Percentiles rank a stretch among this genome's conserved stretches.
phyloP scores from a whole-genome alignment of 1,140 invertebrate species.

The Babylonia areolata region DNA sequence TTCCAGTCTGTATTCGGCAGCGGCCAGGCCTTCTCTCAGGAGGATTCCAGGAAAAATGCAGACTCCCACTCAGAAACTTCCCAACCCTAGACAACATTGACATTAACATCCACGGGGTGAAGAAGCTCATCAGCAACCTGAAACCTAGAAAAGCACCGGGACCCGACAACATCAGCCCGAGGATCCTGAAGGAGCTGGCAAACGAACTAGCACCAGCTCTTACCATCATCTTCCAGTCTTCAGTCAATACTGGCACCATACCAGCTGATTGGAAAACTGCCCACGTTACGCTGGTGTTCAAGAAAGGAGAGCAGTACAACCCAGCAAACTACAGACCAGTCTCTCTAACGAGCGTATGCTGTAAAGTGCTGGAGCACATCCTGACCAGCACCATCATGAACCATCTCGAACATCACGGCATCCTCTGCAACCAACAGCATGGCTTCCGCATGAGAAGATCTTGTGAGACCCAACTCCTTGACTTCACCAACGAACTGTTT shows the following conservation, averaged over 20 bases:
- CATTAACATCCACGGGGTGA: not conserved
- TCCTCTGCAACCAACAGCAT: no score
- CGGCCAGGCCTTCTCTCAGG: not conserved
- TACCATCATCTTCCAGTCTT: constrained; percentile 23
- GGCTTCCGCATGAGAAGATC: not conserved
- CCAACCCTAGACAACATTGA: not conserved
- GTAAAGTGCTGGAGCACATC: constrained; percentile 44
- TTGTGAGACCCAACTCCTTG: no score
- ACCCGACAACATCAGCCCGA: not conserved
- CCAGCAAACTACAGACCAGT: constrained; percentile 48
- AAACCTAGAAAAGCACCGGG: constrained; percentile 2
- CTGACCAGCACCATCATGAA: constrained; percentile 36
- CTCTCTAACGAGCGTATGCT: constrained; percentile 36
- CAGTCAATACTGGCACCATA: not conserved
- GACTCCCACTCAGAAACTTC: not conserved
- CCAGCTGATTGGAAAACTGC: constrained; percentile 16
- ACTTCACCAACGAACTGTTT: not conserved
- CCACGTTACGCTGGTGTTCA: constrained; percentile 21
- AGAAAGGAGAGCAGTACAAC: constrained; percentile 35
- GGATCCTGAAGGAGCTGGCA: constrained; percentile 29
- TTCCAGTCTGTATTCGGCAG: not conserved
- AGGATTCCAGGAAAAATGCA: constrained; percentile 9
- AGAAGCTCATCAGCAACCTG: not conserved
- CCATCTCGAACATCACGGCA: no score
- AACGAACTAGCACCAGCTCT: no score